Base-by-base conservation (phyloP, 2,113 vertebrate genomes). In the Tonatia bakeri region DNA sequence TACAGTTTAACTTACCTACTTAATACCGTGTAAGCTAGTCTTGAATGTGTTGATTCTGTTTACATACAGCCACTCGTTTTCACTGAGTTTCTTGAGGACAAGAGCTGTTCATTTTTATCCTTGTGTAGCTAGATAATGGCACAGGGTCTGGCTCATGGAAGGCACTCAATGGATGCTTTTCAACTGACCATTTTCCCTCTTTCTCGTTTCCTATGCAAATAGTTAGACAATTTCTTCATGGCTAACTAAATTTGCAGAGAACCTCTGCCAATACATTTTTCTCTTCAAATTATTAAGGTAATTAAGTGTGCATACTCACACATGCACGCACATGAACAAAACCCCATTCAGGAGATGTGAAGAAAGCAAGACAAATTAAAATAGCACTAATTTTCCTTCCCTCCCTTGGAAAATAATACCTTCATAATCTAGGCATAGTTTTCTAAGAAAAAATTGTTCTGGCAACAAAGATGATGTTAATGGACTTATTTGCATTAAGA, bases 291-390 rank as follows among this genome's bases (percentile, higher is more conserved):
- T 72, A 73, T 83, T 94, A 80, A 86, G 73, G 36, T 81, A 89
- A 91, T 61, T 59, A 82, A 94, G 24, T 4, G 6, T 7, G 26
- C 7, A 77, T 6, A 59, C 38, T 72, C n/a, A 72, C 1, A 24
- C 17, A 31, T 50, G 47, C 7, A n/a, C 4, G 40, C 10, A 47
- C 31, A 81, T 43, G 70, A 31, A 85, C 17, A 59, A 1, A 31
- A 79, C 13, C 11, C 15, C 43, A 77, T 45, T 50, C 84, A 70
- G 85, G 67, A 75, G 26, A 43, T 43, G 19, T 8, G 10, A 73
- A 87, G 31, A 67, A 20, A 82, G n/a, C 56, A 69, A 73, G 94
- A 52, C 13, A 67, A 91, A 86, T 91, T 64, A 91, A 92, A 96
- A 61, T 77, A 72, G 3, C 33, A 73, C 36, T 4, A 50, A 45